Percentiles rank a stretch among this genome's conserved stretches.
These are phyloP conservation scores for Drosophila kikkawai DNA, from an alignment of 1,140 invertebrate species.

Conservation along the genomic window DNA sequence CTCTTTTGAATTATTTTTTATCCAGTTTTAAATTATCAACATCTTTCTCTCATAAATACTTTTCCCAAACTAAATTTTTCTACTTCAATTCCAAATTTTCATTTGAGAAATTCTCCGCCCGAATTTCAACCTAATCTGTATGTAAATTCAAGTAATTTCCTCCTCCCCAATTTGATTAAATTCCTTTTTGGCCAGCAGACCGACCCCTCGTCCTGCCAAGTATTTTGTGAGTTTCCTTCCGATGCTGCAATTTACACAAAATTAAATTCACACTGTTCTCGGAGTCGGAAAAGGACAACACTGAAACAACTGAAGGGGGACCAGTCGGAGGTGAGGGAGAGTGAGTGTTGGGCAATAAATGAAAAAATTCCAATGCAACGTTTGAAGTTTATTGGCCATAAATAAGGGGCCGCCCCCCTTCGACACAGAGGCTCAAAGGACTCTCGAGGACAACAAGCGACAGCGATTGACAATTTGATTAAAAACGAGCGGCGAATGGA, in stretches of 20 bases:
- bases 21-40: no score
- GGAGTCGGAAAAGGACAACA: slow-evolving; percentile 8
- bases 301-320: slow-evolving; percentile 2
- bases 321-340: not conserved
- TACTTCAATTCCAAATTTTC: slow-evolving; percentile 11
- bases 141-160: slow-evolving; percentile 55
- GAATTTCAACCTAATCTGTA: slow-evolving; percentile 42
- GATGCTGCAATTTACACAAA: slow-evolving; percentile 77
- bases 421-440: slow-evolving; percentile 34
- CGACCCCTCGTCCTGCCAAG: slow-evolving; percentile 21
- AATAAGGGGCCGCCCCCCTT: slow-evolving; percentile 61
- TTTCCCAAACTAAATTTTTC: not conserved
- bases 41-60: not conserved
- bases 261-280: slow-evolving; percentile 81
- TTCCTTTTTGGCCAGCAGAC: slow-evolving; percentile 31
- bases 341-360: slow-evolving; percentile 59
- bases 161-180: slow-evolving; percentile 56
- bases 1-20: not conserved
- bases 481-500: slow-evolving; percentile 62
- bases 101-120: slow-evolving; percentile 24
- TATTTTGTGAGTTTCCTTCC: slow-evolving; percentile 50
- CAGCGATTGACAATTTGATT: slow-evolving; percentile 84
- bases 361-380: slow-evolving; percentile 81
- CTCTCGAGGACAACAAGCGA: slow-evolving; percentile 55
- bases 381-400: slow-evolving; percentile 84